Conservation (phyloP, 2,113 vertebrate species). For the Tyrannus savana region DNA sequence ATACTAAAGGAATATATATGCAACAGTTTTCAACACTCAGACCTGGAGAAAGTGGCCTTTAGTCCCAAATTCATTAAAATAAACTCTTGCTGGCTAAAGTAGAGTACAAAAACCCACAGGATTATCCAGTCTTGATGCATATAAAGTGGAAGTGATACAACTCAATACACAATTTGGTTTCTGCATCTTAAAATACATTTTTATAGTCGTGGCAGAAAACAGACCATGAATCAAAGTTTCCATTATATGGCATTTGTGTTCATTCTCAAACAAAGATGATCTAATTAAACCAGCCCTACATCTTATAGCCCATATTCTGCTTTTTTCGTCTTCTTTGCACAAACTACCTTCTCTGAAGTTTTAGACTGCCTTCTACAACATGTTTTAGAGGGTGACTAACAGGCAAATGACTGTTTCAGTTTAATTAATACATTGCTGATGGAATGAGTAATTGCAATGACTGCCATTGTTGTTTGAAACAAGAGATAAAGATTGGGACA, state of each 20-base stretch:
- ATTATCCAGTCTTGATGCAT: not conserved
- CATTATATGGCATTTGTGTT: not conserved
- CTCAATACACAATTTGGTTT: not conserved
- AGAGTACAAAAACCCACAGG: not conserved
- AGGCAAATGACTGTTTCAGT: not conserved
- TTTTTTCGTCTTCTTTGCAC: not conserved
- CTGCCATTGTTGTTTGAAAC: not conserved
- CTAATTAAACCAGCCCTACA: not conserved
- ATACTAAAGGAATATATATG: not conserved
- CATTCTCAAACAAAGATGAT: not conserved
- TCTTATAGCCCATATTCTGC: not conserved
- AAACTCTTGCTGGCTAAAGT: not conserved
- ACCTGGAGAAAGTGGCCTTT: not conserved
- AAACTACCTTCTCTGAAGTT: not conserved
- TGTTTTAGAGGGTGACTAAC: not conserved
- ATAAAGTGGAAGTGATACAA: not conserved
- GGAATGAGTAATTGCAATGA: not conserved
- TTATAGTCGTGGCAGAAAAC: not conserved
- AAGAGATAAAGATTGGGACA: not conserved
- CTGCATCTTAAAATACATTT: not conserved
- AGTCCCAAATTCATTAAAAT: not conserved
- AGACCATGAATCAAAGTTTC: fast-evolving
- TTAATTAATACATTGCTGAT: not conserved
- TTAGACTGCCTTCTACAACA: too few species aligned
- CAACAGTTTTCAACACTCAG: not conserved